A percentile compares a stretch with the other conserved stretches of the same genome.
Conservation (phyloP, 2,797 vertebrate genomes). For the Channallabes apus region DNA sequence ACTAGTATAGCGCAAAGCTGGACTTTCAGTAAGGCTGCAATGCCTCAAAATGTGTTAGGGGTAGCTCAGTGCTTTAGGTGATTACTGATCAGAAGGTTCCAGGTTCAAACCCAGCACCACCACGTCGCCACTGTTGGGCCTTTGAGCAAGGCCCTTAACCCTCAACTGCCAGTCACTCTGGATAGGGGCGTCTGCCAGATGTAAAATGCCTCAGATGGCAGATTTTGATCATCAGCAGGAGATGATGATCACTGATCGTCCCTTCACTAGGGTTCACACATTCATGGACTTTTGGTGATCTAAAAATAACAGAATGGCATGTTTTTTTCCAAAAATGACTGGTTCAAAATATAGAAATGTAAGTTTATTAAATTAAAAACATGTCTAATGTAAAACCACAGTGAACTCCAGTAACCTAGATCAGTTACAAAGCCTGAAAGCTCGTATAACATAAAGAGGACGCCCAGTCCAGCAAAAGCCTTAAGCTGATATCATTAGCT, state of each 20-base stretch:
- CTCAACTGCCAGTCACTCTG: too few relatives aligned
- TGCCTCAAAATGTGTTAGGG: not conserved
- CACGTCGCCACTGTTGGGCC: too few relatives aligned
- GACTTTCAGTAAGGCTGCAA: not conserved
- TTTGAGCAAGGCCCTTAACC: too few relatives aligned
- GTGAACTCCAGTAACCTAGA: conserved; percentile 20
- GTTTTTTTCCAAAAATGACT: not conserved
- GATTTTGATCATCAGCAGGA: not conserved
- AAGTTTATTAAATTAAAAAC: not conserved
- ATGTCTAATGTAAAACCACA: not conserved
- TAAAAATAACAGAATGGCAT: not conserved
- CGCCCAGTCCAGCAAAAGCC: conserved; percentile 70
- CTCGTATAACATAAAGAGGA: conserved; percentile 64
- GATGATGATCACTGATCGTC: not conserved
- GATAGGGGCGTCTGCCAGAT: too few relatives aligned
- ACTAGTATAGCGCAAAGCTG: not conserved
- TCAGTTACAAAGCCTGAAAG: not conserved
- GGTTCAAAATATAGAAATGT: not conserved
- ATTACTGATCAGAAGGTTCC: too few relatives aligned
- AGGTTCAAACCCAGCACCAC: too few relatives aligned
- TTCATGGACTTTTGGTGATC: not conserved
- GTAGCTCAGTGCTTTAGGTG: too few relatives aligned
- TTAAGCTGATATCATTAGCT: conserved; percentile 77
- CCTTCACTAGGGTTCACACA: not conserved
- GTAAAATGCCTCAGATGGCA: not conserved